Evolutionary conservation across 2,888 invertebrate species (phyloP), one percentile per base, ranked within the genome.

Genomic region (Syritta pipiens): DNA sequence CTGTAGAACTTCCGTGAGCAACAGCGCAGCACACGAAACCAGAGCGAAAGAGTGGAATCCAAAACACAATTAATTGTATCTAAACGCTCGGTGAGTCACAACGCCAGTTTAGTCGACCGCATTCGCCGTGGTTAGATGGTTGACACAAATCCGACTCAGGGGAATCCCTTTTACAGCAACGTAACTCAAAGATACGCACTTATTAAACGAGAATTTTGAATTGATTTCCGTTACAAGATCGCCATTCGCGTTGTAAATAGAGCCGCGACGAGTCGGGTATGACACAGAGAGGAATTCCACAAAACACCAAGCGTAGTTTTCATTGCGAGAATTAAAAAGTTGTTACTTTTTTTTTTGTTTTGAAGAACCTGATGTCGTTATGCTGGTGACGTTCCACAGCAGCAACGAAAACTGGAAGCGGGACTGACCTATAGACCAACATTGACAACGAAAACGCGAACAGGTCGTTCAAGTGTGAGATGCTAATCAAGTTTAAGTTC

Each of bases 401-500:
- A 14, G 1, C 14, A 3, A 28, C 14, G 17, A 9, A 51, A 75
- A 67, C 67, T 74, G 46, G 67, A 67, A 53, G 67, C 40, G 35
- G 49, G 57, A 37, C 44, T 37, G 59, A 77, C 69, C 62, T 48
- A 57, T 48, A 55, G 62, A 63, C 63, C 32, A 51, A 46, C 19
- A 26, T 59, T 72, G 72, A 53, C 40, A 65, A 55, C 63, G 53
- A 76, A 62, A 57, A 30, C 49, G 48, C 44, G 51, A 63, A 67
- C 65, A 51, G 59, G 65, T 67, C 67, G 53, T 49, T 79, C 65
- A 67, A 79, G 77, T 79, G 59, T 48, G 35, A 48, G 79, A 79
- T 72, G 62, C 79, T 79, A 74, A 79, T 79, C 60, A 79, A 79
- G 62, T 68, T 74, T 26, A 68, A 79, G 55, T 62, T 79, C 79